Conservation (phyloP, 2,888 invertebrate species). For the Drosophila nr. perissopoda region DNA sequence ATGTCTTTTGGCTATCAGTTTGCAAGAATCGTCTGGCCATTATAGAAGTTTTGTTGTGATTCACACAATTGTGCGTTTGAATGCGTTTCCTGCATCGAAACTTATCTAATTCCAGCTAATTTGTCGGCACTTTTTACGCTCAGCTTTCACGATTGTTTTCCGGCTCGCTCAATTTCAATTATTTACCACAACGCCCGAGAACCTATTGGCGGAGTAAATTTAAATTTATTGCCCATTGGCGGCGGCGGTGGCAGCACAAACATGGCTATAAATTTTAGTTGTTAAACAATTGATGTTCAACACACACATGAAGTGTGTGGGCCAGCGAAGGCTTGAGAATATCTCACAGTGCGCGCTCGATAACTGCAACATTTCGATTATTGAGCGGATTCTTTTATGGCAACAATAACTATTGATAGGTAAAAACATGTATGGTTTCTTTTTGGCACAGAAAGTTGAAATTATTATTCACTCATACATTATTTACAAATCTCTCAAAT, state of each 20-base stretch:
- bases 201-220: constrained; percentile 42
- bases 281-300: constrained; percentile 66
- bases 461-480: neutral
- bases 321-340: neutral
- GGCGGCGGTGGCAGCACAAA: constrained; percentile 52
- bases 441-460: neutral
- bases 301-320: neutral
- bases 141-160: constrained; percentile 24
- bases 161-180: constrained; percentile 50
- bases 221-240: constrained; percentile 69
- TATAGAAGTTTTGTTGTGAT: constrained; percentile 43
- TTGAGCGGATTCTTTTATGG: neutral
- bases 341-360: neutral
- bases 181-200: constrained; percentile 32
- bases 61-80: constrained; percentile 57
- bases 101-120: constrained; percentile 62
- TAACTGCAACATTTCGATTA: neutral
- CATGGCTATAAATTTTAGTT: constrained; percentile 69
- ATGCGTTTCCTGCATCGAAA: constrained; percentile 47
- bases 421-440: neutral
- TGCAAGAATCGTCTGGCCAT: constrained; percentile 58
- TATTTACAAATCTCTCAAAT: neutral
- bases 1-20: constrained; percentile 52
- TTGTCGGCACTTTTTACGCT: constrained; percentile 59
- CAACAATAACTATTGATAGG: neutral